Base-by-base conservation (phyloP, 2,888 invertebrate species). In the Dasypogon diadema region DNA sequence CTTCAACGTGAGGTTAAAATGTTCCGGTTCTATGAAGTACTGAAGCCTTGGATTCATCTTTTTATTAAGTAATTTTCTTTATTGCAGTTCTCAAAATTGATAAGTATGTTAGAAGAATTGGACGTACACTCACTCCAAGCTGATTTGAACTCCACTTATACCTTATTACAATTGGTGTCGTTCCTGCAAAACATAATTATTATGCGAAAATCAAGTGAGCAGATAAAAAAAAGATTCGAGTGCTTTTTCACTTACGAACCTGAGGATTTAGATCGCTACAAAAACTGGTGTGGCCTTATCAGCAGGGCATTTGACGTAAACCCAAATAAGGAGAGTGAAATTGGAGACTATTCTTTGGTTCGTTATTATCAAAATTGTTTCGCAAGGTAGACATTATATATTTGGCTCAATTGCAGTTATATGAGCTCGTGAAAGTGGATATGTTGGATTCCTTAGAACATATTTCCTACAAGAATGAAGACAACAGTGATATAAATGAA, bases 151-250 rank as follows among this genome's bases (percentile, higher is more conserved):
- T 16, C 8, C 10, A 21, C 21, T 1, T 70, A 70, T 16, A 30
- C 5, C 1, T 8, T 70, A 0, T 6, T 70, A 1, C 51, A 70
- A 18, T n/a, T 30, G 12, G 12, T 70, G 6, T 70, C 70, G 22
- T 70, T 70, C 34, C 18, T 70, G 5, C 70, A 70, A 34, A 70
- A 16, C 34, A 21, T 18, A 14, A 68, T 70, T 24, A 16, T 70
- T 5, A 2, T 60, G 12, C 42, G n/a, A 42, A 42, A 42, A 42
- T 12, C 42, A 12, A 2, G n/a, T 6, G 42, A 12, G 16, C 34
- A 16, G 3, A 60, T 18, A 21, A 30, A 30, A 8, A 51, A 34
- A 10, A 48, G 4, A 6, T 24, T 14, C 24, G n/a, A 24, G 12
- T 0, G n/a, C 68, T 8, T 2, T 34, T 70, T 70, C 34, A 3